Evolutionary conservation across 2,888 invertebrate genomes (phyloP).

Genomic region (Argynnis bischoffii): DNA sequence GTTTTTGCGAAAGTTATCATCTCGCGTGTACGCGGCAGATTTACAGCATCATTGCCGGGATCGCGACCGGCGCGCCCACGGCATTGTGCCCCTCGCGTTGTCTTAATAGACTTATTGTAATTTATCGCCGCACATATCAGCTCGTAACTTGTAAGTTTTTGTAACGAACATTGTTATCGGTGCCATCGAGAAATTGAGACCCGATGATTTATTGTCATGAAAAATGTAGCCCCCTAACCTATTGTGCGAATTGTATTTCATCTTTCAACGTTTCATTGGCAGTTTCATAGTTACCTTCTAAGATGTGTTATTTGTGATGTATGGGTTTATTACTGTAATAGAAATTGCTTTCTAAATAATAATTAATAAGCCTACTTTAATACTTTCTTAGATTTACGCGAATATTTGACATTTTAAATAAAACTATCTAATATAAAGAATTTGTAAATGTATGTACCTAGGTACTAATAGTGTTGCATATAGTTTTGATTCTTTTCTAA

Average conservation of each 20-base stretch:
- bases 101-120: constrained; percentile 38
- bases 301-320: too few relatives aligned
- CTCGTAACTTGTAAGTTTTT: constrained; percentile 21
- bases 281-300: too few relatives aligned
- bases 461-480: too few relatives aligned
- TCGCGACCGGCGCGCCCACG: constrained; percentile 34
- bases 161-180: constrained; percentile 8
- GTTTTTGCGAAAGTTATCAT: constrained; percentile 9
- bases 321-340: too few relatives aligned
- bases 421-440: too few relatives aligned
- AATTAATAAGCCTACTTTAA: too few relatives aligned
- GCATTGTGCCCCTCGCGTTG: constrained; percentile 27
- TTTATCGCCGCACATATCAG: constrained; percentile 34
- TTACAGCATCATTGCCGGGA: constrained; percentile 24
- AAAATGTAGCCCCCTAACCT: not conserved
- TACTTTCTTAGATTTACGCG: too few relatives aligned
- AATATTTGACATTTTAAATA: too few relatives aligned
- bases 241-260: not conserved
- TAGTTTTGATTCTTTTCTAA: too few relatives aligned
- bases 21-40: constrained; percentile 13
- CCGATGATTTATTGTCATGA: constrained; percentile 5
- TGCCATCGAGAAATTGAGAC: constrained; percentile 19
- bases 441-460: too few relatives aligned
- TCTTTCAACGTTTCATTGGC: not conserved
- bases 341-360: too few relatives aligned